Conservation (phyloP, 2,797 vertebrate species). For the Staurois parvus region DNA sequence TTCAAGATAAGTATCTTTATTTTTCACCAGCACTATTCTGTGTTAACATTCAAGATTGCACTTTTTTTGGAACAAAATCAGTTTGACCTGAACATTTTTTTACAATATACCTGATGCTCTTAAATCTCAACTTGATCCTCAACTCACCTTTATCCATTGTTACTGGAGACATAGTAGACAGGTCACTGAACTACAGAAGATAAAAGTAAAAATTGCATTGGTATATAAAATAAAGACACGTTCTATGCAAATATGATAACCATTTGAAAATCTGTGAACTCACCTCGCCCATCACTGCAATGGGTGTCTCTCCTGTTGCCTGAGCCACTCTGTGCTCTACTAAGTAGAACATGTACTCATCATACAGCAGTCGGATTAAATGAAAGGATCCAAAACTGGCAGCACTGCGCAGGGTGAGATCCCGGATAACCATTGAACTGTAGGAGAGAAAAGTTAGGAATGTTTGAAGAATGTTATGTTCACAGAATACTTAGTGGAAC, state of each 20-base stretch:
- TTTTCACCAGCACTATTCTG: no score
- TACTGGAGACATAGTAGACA: conserved; percentile 88
- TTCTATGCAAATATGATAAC: neutral
- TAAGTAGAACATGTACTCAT: conserved; percentile 99
- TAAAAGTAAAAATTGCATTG: neutral
- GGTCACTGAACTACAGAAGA: conserved; percentile 88
- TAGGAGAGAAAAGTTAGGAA: neutral
- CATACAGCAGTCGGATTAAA: conserved; percentile 95
- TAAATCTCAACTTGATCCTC: conserved; percentile 37
- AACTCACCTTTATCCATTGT: conserved; percentile 91
- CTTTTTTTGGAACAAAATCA: no score
- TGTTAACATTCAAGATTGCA: no score
- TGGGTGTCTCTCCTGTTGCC: conserved; percentile 95
- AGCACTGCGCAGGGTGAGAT: conserved; percentile 94
- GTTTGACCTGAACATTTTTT: no score
- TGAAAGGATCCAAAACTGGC: conserved; percentile 98
- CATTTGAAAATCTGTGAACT: conserved; percentile 51
- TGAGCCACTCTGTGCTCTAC: conserved; percentile 95
- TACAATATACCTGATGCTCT: no score
- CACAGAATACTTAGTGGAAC: neutral
- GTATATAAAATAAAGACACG: neutral
- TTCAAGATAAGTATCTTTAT: no score
- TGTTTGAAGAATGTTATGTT: neutral
- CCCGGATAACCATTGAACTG: conserved; percentile 98
- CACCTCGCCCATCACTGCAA: conserved; percentile 99